Conservation (phyloP, 2,113 vertebrate genomes). For the Lontra canadensis region DNA sequence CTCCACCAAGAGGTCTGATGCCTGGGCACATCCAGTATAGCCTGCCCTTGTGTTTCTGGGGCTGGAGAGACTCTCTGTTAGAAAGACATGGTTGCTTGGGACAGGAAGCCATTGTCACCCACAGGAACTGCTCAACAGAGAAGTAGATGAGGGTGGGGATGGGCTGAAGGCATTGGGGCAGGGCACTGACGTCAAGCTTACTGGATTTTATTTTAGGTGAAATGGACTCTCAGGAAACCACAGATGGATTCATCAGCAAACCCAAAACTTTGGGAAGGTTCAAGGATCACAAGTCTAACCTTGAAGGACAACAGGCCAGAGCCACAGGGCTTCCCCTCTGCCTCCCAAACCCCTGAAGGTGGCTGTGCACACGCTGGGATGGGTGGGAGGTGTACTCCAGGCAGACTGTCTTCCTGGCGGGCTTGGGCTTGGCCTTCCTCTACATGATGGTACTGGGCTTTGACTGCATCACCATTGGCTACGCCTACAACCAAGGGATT, state of each 20-base stretch:
- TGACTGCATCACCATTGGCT: constrained; percentile 88
- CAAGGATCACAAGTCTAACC: neutral
- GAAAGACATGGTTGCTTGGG: neutral
- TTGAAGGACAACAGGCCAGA: neutral
- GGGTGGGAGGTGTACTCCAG: constrained; percentile 86
- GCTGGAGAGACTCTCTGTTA: neutral
- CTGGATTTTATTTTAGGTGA: constrained; percentile 64
- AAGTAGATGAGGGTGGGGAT: neutral
- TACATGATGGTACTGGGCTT: constrained; percentile 89
- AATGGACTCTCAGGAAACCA: constrained; percentile 47
- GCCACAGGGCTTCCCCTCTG: constrained; percentile 75
- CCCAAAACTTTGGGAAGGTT: constrained; percentile 10
- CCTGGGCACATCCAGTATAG: neutral
- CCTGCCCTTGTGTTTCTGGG: neutral
- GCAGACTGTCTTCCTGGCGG: constrained; percentile 86
- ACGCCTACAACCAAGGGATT: constrained; percentile 87
- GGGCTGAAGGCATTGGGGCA: neutral
- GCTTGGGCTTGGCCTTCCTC: constrained; percentile 88
- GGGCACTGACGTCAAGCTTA: neutral
- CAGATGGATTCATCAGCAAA: constrained; percentile 22
- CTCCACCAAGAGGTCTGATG: neutral
- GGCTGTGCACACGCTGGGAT: constrained; percentile 82
- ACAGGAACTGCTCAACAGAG: neutral
- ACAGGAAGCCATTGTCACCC: neutral
- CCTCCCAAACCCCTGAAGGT: constrained; percentile 75